Conservation (phyloP, 2,113 vertebrate species). For the Artemisiospiza belli region DNA sequence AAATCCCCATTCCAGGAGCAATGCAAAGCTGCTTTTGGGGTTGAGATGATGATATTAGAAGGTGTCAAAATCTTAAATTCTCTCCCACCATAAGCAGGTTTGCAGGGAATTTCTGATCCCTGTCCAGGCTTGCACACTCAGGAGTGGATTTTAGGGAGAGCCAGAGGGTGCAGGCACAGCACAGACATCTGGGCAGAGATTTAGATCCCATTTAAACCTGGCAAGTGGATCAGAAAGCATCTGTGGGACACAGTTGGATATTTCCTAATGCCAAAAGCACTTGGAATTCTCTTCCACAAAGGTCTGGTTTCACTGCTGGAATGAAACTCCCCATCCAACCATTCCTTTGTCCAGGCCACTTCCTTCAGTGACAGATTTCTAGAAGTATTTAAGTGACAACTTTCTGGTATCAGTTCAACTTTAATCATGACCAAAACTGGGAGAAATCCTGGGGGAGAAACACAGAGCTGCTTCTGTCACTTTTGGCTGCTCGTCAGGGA, state of each 20-base stretch:
- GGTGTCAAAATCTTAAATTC: not conserved
- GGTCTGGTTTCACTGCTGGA: not conserved
- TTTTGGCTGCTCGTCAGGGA: not conserved
- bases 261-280: not conserved
- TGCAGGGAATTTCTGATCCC: not conserved
- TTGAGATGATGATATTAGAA: not conserved
- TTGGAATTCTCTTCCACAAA: not conserved
- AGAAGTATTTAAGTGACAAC: not conserved
- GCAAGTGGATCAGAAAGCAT: not conserved
- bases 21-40: not conserved
- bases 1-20: not conserved
- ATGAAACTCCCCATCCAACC: not conserved
- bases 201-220: not conserved
- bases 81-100: not conserved
- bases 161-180: not conserved
- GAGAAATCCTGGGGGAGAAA: not conserved
- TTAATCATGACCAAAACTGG: not conserved
- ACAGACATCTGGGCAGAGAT: not conserved
- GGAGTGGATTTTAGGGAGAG: not conserved
- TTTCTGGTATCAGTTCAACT: not conserved
- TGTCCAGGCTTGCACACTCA: not conserved
- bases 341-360: not conserved
- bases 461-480: not conserved
- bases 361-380: not conserved
- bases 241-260: not conserved